Evolutionary conservation across 2,113 vertebrate genomes (phyloP), one percentile per base, ranked within the genome.

Genomic region (Rutilus rutilus): DNA sequence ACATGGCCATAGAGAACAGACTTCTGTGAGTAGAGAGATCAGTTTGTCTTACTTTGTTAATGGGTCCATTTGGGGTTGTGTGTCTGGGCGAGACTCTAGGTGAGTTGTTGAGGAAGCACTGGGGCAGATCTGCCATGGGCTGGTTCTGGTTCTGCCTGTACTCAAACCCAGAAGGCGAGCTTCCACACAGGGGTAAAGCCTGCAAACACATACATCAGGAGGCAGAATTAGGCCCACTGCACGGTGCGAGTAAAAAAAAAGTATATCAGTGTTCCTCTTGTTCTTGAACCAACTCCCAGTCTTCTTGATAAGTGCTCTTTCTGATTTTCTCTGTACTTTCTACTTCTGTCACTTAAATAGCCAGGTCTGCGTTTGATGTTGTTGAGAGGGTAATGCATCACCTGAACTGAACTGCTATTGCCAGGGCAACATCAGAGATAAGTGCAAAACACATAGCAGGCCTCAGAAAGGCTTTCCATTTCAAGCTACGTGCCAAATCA

Each of bases 171-270:
- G 94, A 84, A 85, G 88, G 92, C 62, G 96, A 88, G 86, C 93
- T 93, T 17, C 94, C 95, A 86, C 92, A 94, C 90, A 96, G 84
- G 30, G 96, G 92, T 90, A 97, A 94, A 90, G 95, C 95, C 98
- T 99, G 94, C 54, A 52, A 50, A 83, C 54, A 78, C 52, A 54
- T 69, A 27, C 17, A 30, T 30, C 30, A 64, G 84, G 62, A 59
- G 62, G 54, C 21, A 21, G 27, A 77, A 54, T 64, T 47, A 64
- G 23, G 33, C n/a, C 57, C 21, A 54, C 36, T 62, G n/a, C 33
- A 33, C 6, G 42, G 15, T n/a, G 67, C 6, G 1, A 39, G 23
- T 19, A 65, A 47, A n/a, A 62, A 64, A 10, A 54, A 2, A 0
- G 57, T 73, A 23, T 87, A 59, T 65, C 64, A 50, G 65, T 50